phyloP scores from a whole-genome alignment of 1,140 invertebrate genomes.

The Cotesia typhae region DNA sequence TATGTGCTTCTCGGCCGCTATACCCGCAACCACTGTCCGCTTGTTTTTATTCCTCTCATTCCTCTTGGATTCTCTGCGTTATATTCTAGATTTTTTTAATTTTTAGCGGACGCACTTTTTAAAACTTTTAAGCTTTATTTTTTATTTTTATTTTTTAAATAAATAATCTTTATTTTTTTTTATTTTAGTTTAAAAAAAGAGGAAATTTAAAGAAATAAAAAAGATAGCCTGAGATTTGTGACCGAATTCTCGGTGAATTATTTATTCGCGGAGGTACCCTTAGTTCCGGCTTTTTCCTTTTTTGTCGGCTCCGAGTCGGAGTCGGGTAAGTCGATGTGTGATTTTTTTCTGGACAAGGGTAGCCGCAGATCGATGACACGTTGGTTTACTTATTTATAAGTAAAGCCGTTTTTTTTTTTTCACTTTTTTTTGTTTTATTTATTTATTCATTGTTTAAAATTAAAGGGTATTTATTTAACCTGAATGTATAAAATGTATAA shows the following conservation, averaged over 20 bases:
- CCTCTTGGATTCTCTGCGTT: not conserved
- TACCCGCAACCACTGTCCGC: constrained; percentile 57
- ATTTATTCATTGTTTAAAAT: not conserved
- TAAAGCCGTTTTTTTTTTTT: too few relatives aligned
- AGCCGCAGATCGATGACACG: constrained; percentile 16
- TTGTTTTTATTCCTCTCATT: constrained; percentile 26
- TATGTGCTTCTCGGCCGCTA: constrained; percentile 51
- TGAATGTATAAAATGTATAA: constrained; percentile 6
- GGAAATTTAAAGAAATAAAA: constrained; percentile 1
- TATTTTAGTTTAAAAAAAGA: not conserved
- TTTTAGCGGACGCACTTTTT: not conserved
- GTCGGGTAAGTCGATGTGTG: constrained; percentile 5
- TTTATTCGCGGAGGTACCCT: constrained; percentile 40
- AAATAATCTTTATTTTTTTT: not conserved
- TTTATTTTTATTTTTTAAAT: not conserved
- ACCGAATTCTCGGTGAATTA: constrained; percentile 41
- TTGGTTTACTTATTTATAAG: constrained; percentile 3
- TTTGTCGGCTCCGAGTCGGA: not conserved
- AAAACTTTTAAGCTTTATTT: not conserved
- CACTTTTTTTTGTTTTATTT: not conserved
- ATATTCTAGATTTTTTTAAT: not conserved
- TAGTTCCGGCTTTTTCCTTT: constrained; percentile 23
- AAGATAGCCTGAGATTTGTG: constrained; percentile 37
- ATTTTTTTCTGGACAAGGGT: constrained; percentile 20
- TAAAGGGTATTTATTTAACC: not conserved